Percentiles rank a stretch among this genome's conserved stretches.
phyloP scores from a whole-genome alignment of 2,797 vertebrate genomes.

The Pseudocheirus occidentalis region DNA sequence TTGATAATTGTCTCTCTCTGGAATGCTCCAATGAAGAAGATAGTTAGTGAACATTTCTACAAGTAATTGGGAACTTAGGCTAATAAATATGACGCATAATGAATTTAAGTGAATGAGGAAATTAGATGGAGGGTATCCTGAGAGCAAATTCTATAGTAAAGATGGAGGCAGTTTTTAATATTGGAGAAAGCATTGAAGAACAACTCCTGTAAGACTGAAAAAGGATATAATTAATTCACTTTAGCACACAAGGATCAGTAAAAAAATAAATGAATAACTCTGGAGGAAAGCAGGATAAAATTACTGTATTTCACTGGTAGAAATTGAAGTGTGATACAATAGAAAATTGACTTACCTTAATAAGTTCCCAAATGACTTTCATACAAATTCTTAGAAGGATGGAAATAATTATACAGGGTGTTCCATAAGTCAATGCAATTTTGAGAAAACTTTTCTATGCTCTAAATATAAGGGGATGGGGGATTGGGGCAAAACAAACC shows the following conservation, averaged over 20 bases:
- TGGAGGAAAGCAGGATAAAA: constrained; percentile 17
- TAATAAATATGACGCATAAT: not conserved
- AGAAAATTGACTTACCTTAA: constrained; percentile 9
- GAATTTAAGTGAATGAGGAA: constrained; percentile 43
- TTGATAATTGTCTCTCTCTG: not conserved
- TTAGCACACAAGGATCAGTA: constrained; percentile 5
- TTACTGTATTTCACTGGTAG: not conserved
- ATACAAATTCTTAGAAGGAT: not conserved
- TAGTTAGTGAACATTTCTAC: constrained; percentile 25
- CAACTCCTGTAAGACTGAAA: not conserved
- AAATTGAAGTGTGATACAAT: not conserved
- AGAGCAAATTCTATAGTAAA: not conserved
- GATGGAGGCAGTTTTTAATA: not conserved
- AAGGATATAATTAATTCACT: constrained; percentile 14
- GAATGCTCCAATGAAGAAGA: constrained; percentile 44
- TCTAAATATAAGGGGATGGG: not conserved
- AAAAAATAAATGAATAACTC: constrained; percentile 21
- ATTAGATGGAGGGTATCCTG: not conserved
- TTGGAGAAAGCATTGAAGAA: not conserved
- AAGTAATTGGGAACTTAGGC: constrained; percentile 38
- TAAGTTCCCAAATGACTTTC: constrained; percentile 22
- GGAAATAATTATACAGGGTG: not conserved
- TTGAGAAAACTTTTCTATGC: not conserved
- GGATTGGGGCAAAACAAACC: not conserved
- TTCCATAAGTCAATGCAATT: not conserved